phyloP scores from a whole-genome alignment of 2,888 invertebrate genomes.

The Leuctra nigra region DNA sequence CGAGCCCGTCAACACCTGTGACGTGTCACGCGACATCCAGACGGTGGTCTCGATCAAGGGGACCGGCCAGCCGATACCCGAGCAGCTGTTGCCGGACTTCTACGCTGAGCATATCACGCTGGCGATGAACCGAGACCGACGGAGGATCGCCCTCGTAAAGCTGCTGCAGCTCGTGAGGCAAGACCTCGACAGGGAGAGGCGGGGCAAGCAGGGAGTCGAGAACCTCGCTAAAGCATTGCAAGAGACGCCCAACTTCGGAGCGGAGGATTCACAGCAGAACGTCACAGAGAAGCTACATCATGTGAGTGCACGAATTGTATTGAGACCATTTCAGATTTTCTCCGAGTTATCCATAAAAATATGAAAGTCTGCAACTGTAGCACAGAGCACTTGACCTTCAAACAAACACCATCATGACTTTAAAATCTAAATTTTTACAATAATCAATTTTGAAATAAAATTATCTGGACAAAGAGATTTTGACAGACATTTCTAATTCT shows the following conservation, averaged over 20 bases:
- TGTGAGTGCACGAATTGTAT: too few relatives aligned
- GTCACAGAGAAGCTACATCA: constrained; percentile 89
- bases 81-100: constrained; percentile 87
- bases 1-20: constrained; percentile 54
- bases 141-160: constrained; percentile 68
- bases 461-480: too few relatives aligned
- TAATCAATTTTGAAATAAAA: too few relatives aligned
- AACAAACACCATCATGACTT: too few relatives aligned
- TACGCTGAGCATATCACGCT: constrained; percentile 92
- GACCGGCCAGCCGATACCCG: constrained; percentile 59
- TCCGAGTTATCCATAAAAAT: too few relatives aligned
- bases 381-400: too few relatives aligned
- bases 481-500: too few relatives aligned
- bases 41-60: constrained; percentile 56
- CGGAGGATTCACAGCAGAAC: constrained; percentile 84
- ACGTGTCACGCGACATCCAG: constrained; percentile 57
- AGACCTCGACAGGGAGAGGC: constrained; percentile 82
- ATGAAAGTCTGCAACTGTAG: too few relatives aligned
- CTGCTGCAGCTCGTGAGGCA: constrained; percentile 75
- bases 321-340: too few relatives aligned
- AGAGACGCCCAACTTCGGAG: constrained; percentile 77
- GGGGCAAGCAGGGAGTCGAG: constrained; percentile 83
- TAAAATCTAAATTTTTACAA: too few relatives aligned
- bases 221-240: constrained; percentile 82
- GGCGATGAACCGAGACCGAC: constrained; percentile 85